phyloP scores from a whole-genome alignment of 1,140 invertebrate genomes.

The Zaprionus vittiger region DNA sequence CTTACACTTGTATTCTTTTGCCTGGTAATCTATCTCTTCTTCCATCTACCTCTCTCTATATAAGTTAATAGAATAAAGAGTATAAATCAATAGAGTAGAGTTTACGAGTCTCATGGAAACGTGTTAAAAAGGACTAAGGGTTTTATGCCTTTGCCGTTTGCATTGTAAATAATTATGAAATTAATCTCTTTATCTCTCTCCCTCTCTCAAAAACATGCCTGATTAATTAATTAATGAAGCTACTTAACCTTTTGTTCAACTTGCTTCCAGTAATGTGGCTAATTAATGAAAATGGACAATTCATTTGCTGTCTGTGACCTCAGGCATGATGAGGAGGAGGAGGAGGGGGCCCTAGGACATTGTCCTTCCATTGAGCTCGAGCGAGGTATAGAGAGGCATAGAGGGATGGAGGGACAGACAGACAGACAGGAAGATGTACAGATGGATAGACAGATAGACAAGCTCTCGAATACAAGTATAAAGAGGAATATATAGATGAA shows the following conservation, averaged over 20 bases:
- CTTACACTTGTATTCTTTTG: not conserved
- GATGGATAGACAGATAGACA: not conserved
- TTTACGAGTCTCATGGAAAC: not conserved
- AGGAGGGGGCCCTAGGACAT: slow-evolving; percentile 16
- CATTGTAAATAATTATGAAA: not conserved
- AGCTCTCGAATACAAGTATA: not conserved
- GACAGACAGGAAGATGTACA: not conserved
- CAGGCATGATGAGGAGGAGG: not conserved
- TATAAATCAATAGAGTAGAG: not conserved
- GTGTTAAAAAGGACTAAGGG: not conserved
- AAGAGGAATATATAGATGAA: not conserved
- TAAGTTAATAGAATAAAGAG: not conserved
- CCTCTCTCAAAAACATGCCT: not conserved
- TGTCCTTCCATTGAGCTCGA: not conserved
- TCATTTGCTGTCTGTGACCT: slow-evolving; percentile 7
- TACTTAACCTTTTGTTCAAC: slow-evolving; percentile 7
- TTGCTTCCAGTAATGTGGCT: slow-evolving; percentile 10
- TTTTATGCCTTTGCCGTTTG: not conserved
- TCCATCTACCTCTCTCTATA: not conserved
- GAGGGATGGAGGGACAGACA: not conserved
- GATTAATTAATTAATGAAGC: slow-evolving; percentile 12
- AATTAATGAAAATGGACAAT: slow-evolving; percentile 41
- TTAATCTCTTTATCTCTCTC: not conserved
- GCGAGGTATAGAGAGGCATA: not conserved
- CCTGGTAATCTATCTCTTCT: not conserved